phyloP scores from a whole-genome alignment of 1,140 invertebrate species.

The Uloborus diversus region DNA sequence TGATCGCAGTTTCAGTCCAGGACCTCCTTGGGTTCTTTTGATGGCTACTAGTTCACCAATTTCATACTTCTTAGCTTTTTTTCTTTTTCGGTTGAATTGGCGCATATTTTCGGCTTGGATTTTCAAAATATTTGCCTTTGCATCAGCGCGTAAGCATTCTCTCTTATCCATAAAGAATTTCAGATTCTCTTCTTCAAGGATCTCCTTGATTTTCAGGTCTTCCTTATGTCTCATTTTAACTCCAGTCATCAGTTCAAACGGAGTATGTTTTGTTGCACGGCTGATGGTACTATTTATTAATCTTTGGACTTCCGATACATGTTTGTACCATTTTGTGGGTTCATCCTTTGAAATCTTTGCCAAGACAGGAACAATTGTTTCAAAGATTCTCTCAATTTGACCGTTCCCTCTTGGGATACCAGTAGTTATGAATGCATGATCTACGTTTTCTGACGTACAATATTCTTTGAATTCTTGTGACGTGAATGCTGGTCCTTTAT shows the following conservation, averaged over 20 bases:
- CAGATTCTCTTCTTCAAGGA: background rate
- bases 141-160: background rate
- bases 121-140: background rate
- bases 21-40: constrained; percentile 11
- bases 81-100: background rate
- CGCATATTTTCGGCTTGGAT: background rate
- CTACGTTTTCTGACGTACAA: background rate
- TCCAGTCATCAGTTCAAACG: background rate
- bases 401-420: background rate
- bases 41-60: background rate
- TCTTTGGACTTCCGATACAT: background rate
- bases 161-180: background rate
- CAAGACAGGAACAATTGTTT: background rate
- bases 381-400: background rate
- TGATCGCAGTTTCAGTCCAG: background rate
- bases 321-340: too few species aligned
- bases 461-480: background rate
- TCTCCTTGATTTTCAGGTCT: background rate
- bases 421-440: background rate
- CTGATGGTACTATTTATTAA: background rate
- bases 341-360: too few species aligned
- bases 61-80: background rate
- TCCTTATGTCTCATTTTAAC: constrained; percentile 12
- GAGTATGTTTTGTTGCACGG: background rate
- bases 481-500: background rate